phyloP scores from a whole-genome alignment of 1,140 invertebrate species.

The Ceratosolen fusciceps region DNA sequence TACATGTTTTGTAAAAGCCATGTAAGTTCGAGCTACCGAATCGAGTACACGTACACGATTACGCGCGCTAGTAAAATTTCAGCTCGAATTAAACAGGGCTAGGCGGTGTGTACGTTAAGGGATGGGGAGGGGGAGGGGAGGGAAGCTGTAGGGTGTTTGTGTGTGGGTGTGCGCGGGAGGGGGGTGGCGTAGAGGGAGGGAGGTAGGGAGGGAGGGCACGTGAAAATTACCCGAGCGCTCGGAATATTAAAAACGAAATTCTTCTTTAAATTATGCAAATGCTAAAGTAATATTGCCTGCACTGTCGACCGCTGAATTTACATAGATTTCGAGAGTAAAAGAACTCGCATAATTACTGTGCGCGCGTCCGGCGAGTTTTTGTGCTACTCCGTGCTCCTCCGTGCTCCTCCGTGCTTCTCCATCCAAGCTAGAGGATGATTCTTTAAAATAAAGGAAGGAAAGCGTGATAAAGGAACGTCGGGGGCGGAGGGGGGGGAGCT shows the following conservation, averaged over 20 bases:
- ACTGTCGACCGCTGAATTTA: not conserved
- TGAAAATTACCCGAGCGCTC: not conserved
- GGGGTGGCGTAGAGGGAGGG: too few relatives aligned
- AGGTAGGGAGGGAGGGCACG: too few relatives aligned
- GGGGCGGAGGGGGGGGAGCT: too few relatives aligned
- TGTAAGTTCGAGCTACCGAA: constrained; percentile 1
- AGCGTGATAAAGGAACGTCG: not conserved
- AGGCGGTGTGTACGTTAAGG: not conserved
- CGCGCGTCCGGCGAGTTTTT: not conserved
- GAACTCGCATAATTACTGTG: not conserved
- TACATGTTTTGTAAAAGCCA: constrained; percentile 6
- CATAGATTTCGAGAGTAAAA: not conserved
- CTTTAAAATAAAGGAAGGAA: too few relatives aligned
- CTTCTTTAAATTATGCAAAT: not conserved
- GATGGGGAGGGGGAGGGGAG: too few relatives aligned
- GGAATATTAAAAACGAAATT: constrained; percentile 3
- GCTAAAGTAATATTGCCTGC: not conserved
- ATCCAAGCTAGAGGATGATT: too few relatives aligned
- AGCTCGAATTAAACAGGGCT: not conserved
- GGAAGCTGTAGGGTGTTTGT: too few relatives aligned
- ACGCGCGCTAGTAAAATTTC: not conserved
- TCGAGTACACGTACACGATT: not conserved
- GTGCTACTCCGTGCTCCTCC: not conserved
- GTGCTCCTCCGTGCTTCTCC: not conserved
- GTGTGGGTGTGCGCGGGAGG: too few relatives aligned